Conservation (phyloP, 2,797 vertebrate genomes). For the Falco peregrinus region DNA sequence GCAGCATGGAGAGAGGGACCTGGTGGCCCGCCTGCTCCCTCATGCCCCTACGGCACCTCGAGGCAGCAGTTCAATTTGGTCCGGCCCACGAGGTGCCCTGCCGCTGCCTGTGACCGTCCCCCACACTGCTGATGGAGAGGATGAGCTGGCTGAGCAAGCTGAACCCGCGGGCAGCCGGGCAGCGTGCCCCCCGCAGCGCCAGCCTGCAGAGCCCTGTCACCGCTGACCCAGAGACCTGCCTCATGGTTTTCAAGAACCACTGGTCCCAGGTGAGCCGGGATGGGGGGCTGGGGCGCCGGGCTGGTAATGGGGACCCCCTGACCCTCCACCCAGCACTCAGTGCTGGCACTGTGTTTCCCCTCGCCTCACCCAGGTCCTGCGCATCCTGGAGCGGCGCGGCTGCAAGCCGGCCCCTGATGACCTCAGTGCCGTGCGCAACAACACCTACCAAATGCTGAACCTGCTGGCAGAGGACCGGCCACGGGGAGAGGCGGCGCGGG, state of each 20-base stretch:
- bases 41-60: not conserved
- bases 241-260: conserved; percentile 98
- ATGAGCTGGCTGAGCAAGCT: conserved; percentile 98
- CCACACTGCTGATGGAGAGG: conserved; percentile 65
- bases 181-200: conserved; percentile 77
- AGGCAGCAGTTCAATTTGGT: not conserved
- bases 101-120: not conserved
- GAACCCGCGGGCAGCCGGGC: conserved; percentile 84
- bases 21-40: fast-evolving
- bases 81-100: not conserved
- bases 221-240: conserved; percentile 95
- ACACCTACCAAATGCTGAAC: conserved; percentile 95
- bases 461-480: conserved; percentile 91
- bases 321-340: not conserved
- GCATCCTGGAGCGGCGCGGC: conserved; percentile 87
- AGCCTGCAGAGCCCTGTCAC: conserved; percentile 84
- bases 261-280: conserved; percentile 88
- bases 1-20: conserved; percentile 20
- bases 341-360: fast-evolving
- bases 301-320: not conserved
- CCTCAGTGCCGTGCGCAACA: conserved; percentile 91
- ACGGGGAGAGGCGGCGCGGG: conserved; percentile 47
- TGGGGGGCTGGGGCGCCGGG: not conserved
- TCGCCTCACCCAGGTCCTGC: conserved; percentile 80
- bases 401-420: conserved; percentile 83